phyloP scores from a whole-genome alignment of 2,113 vertebrate genomes.

The Channa maculata region DNA sequence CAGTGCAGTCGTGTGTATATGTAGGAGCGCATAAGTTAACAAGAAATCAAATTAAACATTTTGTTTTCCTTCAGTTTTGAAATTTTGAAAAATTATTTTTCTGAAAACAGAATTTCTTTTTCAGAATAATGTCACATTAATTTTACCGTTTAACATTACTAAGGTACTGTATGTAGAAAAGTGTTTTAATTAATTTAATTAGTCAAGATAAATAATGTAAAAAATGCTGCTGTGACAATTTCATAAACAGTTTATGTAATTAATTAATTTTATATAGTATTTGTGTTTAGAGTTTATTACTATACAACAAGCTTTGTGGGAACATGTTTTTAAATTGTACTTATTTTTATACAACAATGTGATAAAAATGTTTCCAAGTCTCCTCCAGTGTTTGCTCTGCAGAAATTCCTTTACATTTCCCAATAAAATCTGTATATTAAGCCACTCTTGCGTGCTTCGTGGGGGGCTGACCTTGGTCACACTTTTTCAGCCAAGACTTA shows the following conservation, averaged over 20 bases:
- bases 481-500: conserved; percentile 86
- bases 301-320: not conserved
- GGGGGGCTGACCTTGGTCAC: conserved; percentile 80
- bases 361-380: conserved; percentile 14
- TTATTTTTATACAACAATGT: conserved; percentile 11
- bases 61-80: not conserved
- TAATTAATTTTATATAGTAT: conserved; percentile 4
- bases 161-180: conserved; percentile 22
- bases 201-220: conserved; percentile 21
- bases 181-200: conserved; percentile 19
- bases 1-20: not conserved
- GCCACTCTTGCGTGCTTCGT: conserved; percentile 71
- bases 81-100: not conserved
- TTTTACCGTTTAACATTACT: conserved; percentile 16
- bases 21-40: not conserved
- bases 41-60: not conserved
- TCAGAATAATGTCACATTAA: not conserved
- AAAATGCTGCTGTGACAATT: conserved; percentile 39
- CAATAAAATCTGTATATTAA: conserved; percentile 69
- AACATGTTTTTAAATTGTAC: conserved; percentile 21
- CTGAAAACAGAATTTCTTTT: not conserved
- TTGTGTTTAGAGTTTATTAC: no score
- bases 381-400: conserved; percentile 44
- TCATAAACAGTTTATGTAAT: conserved; percentile 33
- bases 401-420: conserved; percentile 57